Evolutionary conservation across 2,797 vertebrate genomes (phyloP), one percentile per base, ranked within the genome.

Genomic region (Decapterus maruadsi): DNA sequence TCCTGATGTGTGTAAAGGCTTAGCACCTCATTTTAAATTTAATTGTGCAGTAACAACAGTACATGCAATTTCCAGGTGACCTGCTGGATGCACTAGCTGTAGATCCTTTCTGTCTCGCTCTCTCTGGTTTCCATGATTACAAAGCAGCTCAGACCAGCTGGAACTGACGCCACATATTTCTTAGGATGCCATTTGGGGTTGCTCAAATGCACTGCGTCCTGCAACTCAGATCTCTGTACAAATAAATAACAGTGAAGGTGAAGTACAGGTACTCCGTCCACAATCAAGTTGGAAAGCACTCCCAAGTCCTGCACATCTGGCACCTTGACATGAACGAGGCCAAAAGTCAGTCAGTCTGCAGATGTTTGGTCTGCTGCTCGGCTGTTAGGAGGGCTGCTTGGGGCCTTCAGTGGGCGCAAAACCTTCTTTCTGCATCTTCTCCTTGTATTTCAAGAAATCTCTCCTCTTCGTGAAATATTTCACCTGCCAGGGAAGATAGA

Each of bases 401-500:
- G 93, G 82, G 7, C 93, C 90, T 71, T 95, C 88, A 54, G 95
- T 77, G 61, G 96, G 93, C 19, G 77, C 72, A 88, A 95, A 97
- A 0, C 96, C 94, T 72, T 96, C 95, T 0, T 85, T 87, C 93
- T 98, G 83, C 87, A 99, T 94, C 82, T 95, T 95, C 68, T 92
- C 96, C 87, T 98, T 99, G 57, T 96, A 99, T 92, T 98, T 97
- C 91, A 99, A 89, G 77, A 95, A 99, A 77, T 97, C 96, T 94
- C 98, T 96, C 93, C 97, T 96, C 93, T 95, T 99, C 84, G 87
- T 75, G 80, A 99, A 99, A 78, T 99, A 95, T 78, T 97, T 99
- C 72, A 99, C 97, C 98, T 99, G 93, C 2, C 12, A 50, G 8
- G 12, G 29, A 70, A 72, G 68, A 54, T 0, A 4, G 0, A 22